These are phyloP conservation scores for Champsocephalus esox DNA, from an alignment of 2,797 vertebrate species.

Conservation along the genomic window DNA sequence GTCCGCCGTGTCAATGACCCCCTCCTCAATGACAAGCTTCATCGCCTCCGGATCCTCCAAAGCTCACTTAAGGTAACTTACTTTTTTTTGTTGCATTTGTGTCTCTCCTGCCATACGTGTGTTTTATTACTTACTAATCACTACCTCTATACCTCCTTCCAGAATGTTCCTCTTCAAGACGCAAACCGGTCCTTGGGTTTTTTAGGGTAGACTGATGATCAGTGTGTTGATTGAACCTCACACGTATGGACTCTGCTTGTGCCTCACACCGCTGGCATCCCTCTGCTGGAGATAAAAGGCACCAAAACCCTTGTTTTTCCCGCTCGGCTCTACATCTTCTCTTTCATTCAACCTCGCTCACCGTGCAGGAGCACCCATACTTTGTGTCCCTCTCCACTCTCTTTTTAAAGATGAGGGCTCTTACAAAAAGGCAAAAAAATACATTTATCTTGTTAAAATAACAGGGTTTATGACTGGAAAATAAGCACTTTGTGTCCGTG, in stretches of 20 bases:
- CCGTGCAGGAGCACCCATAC: slow-evolving; percentile 43
- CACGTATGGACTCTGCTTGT: slow-evolving; percentile 53
- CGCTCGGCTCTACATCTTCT: slow-evolving; percentile 33
- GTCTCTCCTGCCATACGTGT: neutral
- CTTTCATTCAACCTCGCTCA: slow-evolving; percentile 25
- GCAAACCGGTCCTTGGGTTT: slow-evolving; percentile 91
- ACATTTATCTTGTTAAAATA: slow-evolving; percentile 32
- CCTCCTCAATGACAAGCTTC: slow-evolving; percentile 96
- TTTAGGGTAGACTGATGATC: slow-evolving; percentile 86
- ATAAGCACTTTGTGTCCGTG: slow-evolving; percentile 67
- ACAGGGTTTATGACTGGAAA: slow-evolving; percentile 51
- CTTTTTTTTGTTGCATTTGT: neutral
- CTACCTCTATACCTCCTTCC: slow-evolving; percentile 68
- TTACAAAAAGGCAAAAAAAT: slow-evolving; percentile 35
- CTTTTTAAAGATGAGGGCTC: slow-evolving; percentile 43
- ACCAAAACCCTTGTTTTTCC: slow-evolving; percentile 43
- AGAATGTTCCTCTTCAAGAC: slow-evolving; percentile 93
- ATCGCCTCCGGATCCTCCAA: slow-evolving; percentile 94
- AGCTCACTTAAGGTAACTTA: slow-evolving; percentile 93
- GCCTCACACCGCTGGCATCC: slow-evolving; percentile 52
- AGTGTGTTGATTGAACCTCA: slow-evolving; percentile 14
- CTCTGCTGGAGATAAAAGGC: slow-evolving; percentile 53
- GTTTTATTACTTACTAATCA: slow-evolving; percentile 18
- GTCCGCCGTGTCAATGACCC: slow-evolving; percentile 95
- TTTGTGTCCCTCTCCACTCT: slow-evolving; percentile 20